Conservation (phyloP, 2,113 vertebrate genomes). For the Erythrolamprus reginae region DNA sequence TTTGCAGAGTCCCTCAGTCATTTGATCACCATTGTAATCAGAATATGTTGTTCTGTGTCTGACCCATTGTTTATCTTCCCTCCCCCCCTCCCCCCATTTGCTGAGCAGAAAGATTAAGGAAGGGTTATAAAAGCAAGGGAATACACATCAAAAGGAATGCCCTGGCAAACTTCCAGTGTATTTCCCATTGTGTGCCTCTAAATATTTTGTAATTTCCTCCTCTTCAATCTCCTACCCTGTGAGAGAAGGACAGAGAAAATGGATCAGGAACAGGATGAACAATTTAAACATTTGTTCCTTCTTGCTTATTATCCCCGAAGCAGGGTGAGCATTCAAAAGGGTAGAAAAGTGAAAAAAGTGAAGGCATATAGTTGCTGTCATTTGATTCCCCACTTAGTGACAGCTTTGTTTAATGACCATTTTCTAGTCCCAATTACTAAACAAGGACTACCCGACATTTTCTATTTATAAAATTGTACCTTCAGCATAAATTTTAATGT, state of each 20-base stretch:
- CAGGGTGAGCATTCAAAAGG: not conserved
- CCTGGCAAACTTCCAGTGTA: not conserved
- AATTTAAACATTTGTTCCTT: not conserved
- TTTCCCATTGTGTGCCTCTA: not conserved
- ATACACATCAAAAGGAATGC: not conserved
- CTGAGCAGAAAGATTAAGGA: not conserved
- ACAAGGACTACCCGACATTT: not conserved
- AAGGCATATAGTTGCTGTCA: not conserved
- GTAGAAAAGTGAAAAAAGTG: not conserved
- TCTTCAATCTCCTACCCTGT: not conserved
- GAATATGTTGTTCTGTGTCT: not conserved
- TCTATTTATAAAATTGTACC: not conserved
- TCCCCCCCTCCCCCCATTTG: not conserved
- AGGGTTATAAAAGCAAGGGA: not conserved
- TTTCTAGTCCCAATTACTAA: not conserved
- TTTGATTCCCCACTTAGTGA: not conserved
- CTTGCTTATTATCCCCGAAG: not conserved
- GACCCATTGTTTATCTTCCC: not conserved
- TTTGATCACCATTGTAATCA: not conserved
- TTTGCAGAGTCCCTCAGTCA: not conserved
- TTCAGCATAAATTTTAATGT: not conserved
- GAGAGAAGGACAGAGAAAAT: not conserved
- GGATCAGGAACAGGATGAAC: not conserved
- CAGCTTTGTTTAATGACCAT: not conserved
- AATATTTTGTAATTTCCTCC: not conserved